These are phyloP conservation scores for Enteromius paludinosus DNA, from an alignment of 2,797 vertebrate genomes.

Conservation along the genomic window DNA sequence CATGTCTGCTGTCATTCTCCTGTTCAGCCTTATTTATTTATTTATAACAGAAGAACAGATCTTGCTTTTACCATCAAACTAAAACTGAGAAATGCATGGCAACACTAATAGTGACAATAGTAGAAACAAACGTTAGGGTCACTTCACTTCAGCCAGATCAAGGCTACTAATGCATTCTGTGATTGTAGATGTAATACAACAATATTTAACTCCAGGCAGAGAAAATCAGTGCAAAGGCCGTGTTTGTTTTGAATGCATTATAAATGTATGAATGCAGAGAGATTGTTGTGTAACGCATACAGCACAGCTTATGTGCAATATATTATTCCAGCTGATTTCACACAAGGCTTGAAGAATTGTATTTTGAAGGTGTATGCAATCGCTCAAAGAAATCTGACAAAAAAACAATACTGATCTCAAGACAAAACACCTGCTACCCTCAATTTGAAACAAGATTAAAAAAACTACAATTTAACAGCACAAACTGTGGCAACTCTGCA, in stretches of 20 bases:
- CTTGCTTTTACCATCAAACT: background rate
- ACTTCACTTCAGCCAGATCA: background rate
- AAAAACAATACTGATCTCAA: background rate
- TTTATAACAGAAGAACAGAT: background rate
- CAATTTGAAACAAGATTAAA: background rate
- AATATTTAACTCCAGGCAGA: background rate
- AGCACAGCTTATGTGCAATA: background rate
- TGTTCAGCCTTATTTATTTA: background rate
- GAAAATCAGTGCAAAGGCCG: slow-evolving; percentile 1
- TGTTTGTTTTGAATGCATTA: background rate
- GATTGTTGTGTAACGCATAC: background rate
- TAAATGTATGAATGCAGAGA: background rate
- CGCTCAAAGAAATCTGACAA: background rate
- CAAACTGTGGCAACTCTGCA: background rate
- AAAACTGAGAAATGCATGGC: background rate
- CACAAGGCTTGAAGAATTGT: background rate
- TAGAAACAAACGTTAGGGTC: background rate
- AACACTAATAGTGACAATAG: background rate
- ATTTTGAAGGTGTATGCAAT: background rate
- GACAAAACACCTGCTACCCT: background rate
- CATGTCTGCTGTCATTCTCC: slow-evolving; percentile 16
- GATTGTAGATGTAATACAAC: background rate
- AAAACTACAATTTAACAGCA: background rate
- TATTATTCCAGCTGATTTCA: background rate
- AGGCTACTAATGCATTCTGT: background rate